Evolutionary conservation across 2,113 vertebrate genomes (phyloP).

Genomic region (Myodes glareolus): DNA sequence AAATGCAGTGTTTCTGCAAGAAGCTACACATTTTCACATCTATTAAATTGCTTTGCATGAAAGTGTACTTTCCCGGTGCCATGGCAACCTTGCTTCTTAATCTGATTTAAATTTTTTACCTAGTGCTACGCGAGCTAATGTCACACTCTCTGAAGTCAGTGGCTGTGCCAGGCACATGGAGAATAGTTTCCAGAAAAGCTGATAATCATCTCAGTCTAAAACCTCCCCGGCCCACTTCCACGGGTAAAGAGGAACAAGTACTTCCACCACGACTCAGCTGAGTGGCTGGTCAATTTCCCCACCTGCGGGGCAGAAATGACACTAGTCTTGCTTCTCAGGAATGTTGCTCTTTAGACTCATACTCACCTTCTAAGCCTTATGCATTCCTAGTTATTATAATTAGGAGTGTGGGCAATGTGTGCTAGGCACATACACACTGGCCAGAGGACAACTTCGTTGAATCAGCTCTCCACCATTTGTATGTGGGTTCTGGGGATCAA

Average conservation of each 20-base stretch:
- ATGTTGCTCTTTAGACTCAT: not conserved
- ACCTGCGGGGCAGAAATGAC: not conserved
- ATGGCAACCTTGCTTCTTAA: slow-evolving; percentile 83
- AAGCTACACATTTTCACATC: slow-evolving; percentile 78
- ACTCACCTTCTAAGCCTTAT: not conserved
- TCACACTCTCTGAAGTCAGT: slow-evolving; percentile 71
- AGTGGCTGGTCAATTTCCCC: not conserved
- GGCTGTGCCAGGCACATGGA: slow-evolving; percentile 6
- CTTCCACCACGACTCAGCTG: fast-evolving
- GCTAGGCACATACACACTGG: not conserved
- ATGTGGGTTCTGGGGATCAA: not conserved
- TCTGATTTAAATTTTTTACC: slow-evolving; percentile 80
- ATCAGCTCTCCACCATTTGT: too few relatives aligned
- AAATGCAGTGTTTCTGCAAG: slow-evolving; percentile 64
- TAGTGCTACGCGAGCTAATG: slow-evolving; percentile 71
- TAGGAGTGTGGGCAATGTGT: not conserved
- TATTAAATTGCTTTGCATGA: slow-evolving; percentile 84
- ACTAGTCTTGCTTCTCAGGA: fast-evolving
- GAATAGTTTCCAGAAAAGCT: not conserved
- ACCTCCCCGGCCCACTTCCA: fast-evolving
- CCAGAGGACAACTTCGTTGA: not conserved
- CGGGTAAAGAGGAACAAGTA: fast-evolving
- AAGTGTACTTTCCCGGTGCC: slow-evolving; percentile 79
- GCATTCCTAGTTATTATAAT: fast-evolving
- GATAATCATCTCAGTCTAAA: not conserved